A percentile compares a stretch with the other conserved stretches of the same genome.
phyloP scores from a whole-genome alignment of 2,888 invertebrate genomes.

The Monochamus alternatus region DNA sequence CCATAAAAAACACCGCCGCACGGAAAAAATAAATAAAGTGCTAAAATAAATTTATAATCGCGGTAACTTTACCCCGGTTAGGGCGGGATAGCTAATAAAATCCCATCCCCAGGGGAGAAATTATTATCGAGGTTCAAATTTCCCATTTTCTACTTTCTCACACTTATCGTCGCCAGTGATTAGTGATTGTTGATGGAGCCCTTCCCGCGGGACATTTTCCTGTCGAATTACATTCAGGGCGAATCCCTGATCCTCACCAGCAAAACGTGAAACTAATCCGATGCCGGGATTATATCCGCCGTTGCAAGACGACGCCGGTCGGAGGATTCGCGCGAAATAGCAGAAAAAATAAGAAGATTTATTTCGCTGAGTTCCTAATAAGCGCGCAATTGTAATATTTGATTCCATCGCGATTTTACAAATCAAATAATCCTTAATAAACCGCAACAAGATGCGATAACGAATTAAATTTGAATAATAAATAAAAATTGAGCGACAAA shows the following conservation, averaged over 20 bases:
- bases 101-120: background rate
- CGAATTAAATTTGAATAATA: too few species aligned
- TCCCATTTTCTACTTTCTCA: slow-evolving; percentile 29
- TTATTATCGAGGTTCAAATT: slow-evolving; percentile 15
- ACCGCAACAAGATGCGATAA: too few species aligned
- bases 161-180: slow-evolving; percentile 26
- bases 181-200: slow-evolving; percentile 43
- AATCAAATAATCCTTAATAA: too few species aligned
- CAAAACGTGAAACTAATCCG: slow-evolving; percentile 50
- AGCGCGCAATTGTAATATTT: too few species aligned
- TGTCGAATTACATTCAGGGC: slow-evolving; percentile 44
- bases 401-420: too few species aligned
- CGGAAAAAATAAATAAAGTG: slow-evolving; percentile 8
- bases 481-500: too few species aligned
- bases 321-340: background rate
- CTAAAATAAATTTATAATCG: background rate
- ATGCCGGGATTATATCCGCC: slow-evolving; percentile 44
- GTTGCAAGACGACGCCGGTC: slow-evolving; percentile 24
- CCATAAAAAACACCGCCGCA: background rate
- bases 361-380: too few species aligned
- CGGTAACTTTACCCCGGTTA: background rate
- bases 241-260: slow-evolving; percentile 44
- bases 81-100: slow-evolving; percentile 1
- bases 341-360: background rate
- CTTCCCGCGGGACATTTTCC: slow-evolving; percentile 42